Conservation (phyloP, 2,888 invertebrate genomes). For the Xestia xanthographa region DNA sequence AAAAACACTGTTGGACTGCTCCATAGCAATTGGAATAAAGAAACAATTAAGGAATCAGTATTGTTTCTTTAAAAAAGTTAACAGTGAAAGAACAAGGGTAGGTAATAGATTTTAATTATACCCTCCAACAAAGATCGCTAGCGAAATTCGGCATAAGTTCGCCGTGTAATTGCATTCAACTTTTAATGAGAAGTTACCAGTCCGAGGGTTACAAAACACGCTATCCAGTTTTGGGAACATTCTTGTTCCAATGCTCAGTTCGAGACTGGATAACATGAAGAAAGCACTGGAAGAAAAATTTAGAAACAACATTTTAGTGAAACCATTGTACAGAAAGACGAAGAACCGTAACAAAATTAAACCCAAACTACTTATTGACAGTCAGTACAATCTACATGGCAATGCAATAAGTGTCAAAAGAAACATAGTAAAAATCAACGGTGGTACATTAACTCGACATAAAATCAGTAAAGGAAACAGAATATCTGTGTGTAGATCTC, state of each 20-base stretch:
- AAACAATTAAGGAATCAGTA: slow-evolving; percentile 1
- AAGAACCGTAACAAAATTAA: slow-evolving; percentile 70
- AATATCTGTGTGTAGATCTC: slow-evolving; percentile 71
- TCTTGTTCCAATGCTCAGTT: slow-evolving; percentile 45
- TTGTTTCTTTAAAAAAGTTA: slow-evolving; percentile 5
- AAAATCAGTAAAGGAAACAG: slow-evolving; percentile 65
- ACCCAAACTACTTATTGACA: slow-evolving; percentile 72
- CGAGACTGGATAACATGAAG: slow-evolving; percentile 58
- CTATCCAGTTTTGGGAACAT: slow-evolving; percentile 63
- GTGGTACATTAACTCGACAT: slow-evolving; percentile 52
- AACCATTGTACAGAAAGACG: slow-evolving; percentile 82
- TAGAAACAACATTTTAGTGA: slow-evolving; percentile 79
- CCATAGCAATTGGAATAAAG: not conserved
- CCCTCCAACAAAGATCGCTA: slow-evolving; percentile 29
- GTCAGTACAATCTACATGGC: slow-evolving; percentile 80
- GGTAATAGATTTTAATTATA: slow-evolving; percentile 50
- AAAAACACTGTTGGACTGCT: not conserved
- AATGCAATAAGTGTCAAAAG: slow-evolving; percentile 75
- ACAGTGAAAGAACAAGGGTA: slow-evolving; percentile 14
- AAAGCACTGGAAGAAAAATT: slow-evolving; percentile 76
- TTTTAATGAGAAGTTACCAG: slow-evolving; percentile 65
- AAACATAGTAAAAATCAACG: slow-evolving; percentile 66
- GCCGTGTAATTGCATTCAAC: slow-evolving; percentile 60
- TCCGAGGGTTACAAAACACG: slow-evolving; percentile 64
- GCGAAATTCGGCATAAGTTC: slow-evolving; percentile 56